Percentiles rank a stretch among this genome's conserved stretches.
Evolutionary conservation across 2,113 vertebrate genomes (phyloP).

Genomic region (Elephantulus edwardii): DNA sequence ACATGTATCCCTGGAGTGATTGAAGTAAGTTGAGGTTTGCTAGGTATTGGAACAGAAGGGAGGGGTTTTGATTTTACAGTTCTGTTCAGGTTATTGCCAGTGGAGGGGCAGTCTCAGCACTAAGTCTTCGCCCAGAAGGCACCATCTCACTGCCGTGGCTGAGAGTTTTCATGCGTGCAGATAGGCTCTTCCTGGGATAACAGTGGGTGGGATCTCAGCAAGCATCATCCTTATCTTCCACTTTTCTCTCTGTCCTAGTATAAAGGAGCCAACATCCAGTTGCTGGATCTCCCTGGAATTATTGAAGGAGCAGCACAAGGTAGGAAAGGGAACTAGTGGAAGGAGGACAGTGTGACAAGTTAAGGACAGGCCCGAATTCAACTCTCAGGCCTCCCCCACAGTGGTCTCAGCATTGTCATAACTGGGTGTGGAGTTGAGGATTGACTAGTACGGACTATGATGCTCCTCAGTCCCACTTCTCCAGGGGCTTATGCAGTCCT

Average conservation of each 20-base stretch:
- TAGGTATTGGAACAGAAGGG: rapidly evolving
- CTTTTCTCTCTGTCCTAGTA: slow-evolving; percentile 85
- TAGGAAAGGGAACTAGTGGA: slow-evolving; percentile 65
- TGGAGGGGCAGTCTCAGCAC: background rate
- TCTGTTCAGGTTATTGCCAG: background rate
- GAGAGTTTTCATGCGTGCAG: background rate
- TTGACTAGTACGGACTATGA: rapidly evolving
- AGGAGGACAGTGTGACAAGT: background rate
- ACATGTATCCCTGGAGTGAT: slow-evolving; percentile 99
- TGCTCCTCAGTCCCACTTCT: background rate
- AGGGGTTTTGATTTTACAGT: rapidly evolving
- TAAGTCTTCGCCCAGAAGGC: background rate
- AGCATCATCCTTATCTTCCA: background rate
- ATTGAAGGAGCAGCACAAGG: slow-evolving; percentile 99
- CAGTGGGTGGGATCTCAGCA: background rate
- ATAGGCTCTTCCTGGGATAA: background rate
- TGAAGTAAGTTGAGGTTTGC: slow-evolving; percentile 83
- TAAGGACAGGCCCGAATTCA: background rate
- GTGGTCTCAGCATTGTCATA: background rate
- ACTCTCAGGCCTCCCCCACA: rapidly evolving
- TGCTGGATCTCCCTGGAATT: slow-evolving; percentile 98
- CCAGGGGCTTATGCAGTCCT: background rate
- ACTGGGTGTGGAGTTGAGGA: background rate
- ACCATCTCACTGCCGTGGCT: background rate
- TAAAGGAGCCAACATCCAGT: slow-evolving; percentile 98